Conservation (phyloP, 2,888 invertebrate genomes). For the Chelonus formosanus region DNA sequence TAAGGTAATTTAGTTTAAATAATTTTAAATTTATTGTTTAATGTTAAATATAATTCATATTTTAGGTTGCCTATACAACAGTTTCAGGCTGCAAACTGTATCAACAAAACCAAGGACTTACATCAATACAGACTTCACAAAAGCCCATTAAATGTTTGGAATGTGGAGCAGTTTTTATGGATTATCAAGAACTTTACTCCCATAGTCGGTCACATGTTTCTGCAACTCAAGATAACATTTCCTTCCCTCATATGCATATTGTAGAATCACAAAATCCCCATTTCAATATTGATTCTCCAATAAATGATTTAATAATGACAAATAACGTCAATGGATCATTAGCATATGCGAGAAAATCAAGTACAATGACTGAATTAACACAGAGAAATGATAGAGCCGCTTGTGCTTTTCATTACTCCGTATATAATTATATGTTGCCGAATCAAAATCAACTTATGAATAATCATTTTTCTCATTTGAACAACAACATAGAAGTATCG, state of each 20-base stretch:
- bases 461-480: constrained; percentile 53
- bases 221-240: constrained; percentile 50
- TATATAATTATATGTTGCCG: constrained; percentile 56
- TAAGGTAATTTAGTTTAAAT: constrained; percentile 46
- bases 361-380: constrained; percentile 28
- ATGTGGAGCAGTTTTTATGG: constrained; percentile 52
- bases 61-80: constrained; percentile 30
- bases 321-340: constrained; percentile 34
- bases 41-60: no score
- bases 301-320: constrained; percentile 34
- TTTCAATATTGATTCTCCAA: constrained; percentile 38
- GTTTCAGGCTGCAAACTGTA: constrained; percentile 53
- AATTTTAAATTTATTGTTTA: no score
- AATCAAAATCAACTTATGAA: constrained; percentile 54
- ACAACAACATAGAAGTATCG: constrained; percentile 51
- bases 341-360: constrained; percentile 37
- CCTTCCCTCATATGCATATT: constrained; percentile 56
- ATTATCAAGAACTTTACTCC: constrained; percentile 55
- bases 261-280: constrained; percentile 55
- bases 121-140: constrained; percentile 49
- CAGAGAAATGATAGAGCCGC: constrained; percentile 47
- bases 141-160: constrained; percentile 54
- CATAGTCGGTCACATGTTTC: constrained; percentile 54
- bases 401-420: constrained; percentile 58
- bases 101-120: constrained; percentile 53